Conservation (phyloP, 2,888 invertebrate genomes). For the Macrophya annulata region DNA sequence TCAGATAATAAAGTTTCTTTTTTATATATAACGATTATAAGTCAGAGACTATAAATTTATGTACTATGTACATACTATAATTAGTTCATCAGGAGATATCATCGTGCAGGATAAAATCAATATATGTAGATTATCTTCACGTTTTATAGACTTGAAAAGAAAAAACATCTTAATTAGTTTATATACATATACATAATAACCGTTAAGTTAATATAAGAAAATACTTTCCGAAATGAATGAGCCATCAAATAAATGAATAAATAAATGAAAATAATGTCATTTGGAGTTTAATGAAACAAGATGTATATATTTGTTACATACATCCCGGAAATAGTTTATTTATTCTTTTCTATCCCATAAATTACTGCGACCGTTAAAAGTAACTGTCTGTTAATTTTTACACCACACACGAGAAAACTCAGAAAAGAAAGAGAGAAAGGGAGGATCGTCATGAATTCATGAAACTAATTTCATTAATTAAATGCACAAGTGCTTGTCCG, state of each 20-base stretch:
- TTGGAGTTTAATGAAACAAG: not conserved
- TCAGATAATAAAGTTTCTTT: conserved; percentile 3
- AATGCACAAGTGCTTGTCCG: conserved; percentile 1
- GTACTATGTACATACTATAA: not conserved
- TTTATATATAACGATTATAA: not conserved
- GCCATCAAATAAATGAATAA: too few species aligned
- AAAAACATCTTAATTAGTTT: not conserved
- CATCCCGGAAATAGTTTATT: not conserved
- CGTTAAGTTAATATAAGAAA: not conserved
- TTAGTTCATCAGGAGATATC: not conserved
- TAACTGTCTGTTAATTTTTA: conserved; percentile 7
- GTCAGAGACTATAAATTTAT: not conserved
- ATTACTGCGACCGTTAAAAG: not conserved
- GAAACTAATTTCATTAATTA: conserved; percentile 18
- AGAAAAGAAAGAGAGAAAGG: not conserved
- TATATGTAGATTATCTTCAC: not conserved
- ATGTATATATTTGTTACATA: not conserved
- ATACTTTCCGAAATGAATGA: not conserved
- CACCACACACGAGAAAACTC: not conserved
- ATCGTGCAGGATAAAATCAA: not conserved
- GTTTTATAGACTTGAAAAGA: not conserved
- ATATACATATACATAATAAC: not conserved
- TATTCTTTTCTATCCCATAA: not conserved
- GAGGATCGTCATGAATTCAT: conserved; percentile 14
- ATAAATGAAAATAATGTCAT: not conserved